These are phyloP conservation scores for Lepidochitona cinerea DNA, from an alignment of 2,888 invertebrate genomes.

Conservation along the genomic window DNA sequence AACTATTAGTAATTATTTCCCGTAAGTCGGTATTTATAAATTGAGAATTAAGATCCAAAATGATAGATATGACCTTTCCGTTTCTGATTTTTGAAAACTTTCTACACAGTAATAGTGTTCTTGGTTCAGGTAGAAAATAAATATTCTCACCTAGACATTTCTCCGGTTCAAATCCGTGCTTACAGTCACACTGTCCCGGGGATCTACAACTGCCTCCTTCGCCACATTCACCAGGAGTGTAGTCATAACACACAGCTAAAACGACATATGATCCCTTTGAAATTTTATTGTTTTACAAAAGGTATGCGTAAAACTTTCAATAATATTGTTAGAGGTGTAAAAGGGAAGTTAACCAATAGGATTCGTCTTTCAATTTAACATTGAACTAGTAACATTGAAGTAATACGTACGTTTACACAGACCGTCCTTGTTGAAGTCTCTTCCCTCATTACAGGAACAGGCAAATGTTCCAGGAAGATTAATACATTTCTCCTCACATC, in stretches of 20 bases:
- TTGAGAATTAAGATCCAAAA: no score
- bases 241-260: neutral
- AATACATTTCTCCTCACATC: neutral
- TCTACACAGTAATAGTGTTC: no score
- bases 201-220: neutral
- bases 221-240: neutral
- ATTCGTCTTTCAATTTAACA: no score
- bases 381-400: neutral
- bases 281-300: no score
- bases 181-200: neutral
- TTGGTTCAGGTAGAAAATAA: no score
- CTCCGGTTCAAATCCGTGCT: neutral
- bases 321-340: no score
- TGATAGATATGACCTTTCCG: no score
- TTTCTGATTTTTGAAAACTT: no score
- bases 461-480: neutral
- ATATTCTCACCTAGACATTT: neutral
- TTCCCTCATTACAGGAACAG: neutral
- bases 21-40: no score
- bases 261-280: no score
- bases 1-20: no score
- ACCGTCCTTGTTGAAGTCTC: neutral
- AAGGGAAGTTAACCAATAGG: neutral
- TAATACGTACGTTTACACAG: neutral
- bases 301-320: no score